phyloP scores from a whole-genome alignment of 2,113 vertebrate genomes.

The Corythaixoides concolor region DNA sequence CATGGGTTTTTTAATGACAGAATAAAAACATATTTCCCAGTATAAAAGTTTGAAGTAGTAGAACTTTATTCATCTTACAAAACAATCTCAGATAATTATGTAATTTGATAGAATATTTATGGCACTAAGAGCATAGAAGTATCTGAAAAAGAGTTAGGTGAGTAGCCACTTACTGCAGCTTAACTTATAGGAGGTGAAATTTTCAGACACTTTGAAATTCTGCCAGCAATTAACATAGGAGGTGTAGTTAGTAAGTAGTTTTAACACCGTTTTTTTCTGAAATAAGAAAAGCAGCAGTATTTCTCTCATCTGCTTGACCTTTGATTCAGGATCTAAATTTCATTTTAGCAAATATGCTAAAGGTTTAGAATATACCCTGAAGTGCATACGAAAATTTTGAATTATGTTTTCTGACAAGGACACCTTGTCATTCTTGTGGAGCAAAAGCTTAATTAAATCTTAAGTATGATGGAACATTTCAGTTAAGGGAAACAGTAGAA shows the following conservation, averaged over 20 bases:
- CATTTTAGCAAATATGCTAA: background rate
- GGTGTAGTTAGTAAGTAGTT: background rate
- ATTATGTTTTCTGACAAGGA: background rate
- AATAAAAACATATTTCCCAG: background rate
- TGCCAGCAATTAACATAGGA: background rate
- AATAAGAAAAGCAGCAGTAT: background rate
- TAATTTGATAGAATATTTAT: background rate
- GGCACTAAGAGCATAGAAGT: background rate
- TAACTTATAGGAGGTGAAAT: background rate
- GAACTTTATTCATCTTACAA: background rate
- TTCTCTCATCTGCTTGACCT: background rate
- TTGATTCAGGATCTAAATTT: background rate
- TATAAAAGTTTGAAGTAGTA: background rate
- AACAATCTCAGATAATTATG: background rate
- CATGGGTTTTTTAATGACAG: background rate
- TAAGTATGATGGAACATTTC: background rate
- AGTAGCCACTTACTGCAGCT: background rate
- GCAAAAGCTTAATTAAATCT: background rate
- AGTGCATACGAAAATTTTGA: background rate
- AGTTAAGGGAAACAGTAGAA: background rate
- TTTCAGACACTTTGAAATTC: background rate
- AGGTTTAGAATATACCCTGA: background rate
- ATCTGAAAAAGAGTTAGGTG: background rate
- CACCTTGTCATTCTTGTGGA: background rate
- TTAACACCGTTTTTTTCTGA: background rate